phyloP scores from a whole-genome alignment of 2,113 vertebrate genomes.

The Vulpes ferrilata region DNA sequence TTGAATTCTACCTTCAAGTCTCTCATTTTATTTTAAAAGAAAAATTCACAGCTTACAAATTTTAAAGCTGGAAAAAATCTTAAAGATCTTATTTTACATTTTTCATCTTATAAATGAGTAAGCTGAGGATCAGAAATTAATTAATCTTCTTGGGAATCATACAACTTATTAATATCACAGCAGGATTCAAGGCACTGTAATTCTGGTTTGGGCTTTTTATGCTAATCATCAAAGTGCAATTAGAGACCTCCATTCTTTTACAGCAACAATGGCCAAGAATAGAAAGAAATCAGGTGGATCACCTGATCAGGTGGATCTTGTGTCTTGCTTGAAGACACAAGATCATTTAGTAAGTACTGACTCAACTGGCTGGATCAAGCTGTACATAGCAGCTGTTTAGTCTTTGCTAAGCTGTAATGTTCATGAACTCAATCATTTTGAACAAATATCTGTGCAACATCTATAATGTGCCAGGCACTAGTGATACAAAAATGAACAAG shows the following conservation, averaged over 20 bases:
- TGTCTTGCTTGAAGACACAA: background rate
- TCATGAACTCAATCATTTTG: slow-evolving; percentile 32
- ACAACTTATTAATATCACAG: background rate
- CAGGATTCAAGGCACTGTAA: background rate
- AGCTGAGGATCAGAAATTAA: background rate
- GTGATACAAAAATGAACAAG: slow-evolving; percentile 20
- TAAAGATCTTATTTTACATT: slow-evolving; percentile 17
- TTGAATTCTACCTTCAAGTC: slow-evolving; percentile 8
- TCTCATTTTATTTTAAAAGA: slow-evolving; percentile 29
- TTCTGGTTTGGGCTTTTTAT: background rate
- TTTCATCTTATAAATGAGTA: slow-evolving; percentile 18
- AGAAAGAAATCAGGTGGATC: background rate
- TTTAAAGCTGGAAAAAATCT: background rate
- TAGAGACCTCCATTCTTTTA: background rate
- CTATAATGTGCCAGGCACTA: background rate
- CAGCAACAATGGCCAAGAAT: background rate
- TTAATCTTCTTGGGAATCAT: slow-evolving; percentile 43
- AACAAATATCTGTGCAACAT: background rate
- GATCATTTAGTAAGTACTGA: background rate
- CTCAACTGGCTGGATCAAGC: background rate
- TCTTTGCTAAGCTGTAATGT: slow-evolving; percentile 1
- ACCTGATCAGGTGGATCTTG: too few relatives aligned
- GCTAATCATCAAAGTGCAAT: background rate
- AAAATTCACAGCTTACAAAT: background rate
- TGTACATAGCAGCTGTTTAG: background rate